A percentile compares a stretch with the other conserved stretches of the same genome.
These are phyloP conservation scores for Hydra vulgaris DNA, from an alignment of 30 jellyfish, hydroid and myxozoan genomes.

Conservation along the genomic window DNA sequence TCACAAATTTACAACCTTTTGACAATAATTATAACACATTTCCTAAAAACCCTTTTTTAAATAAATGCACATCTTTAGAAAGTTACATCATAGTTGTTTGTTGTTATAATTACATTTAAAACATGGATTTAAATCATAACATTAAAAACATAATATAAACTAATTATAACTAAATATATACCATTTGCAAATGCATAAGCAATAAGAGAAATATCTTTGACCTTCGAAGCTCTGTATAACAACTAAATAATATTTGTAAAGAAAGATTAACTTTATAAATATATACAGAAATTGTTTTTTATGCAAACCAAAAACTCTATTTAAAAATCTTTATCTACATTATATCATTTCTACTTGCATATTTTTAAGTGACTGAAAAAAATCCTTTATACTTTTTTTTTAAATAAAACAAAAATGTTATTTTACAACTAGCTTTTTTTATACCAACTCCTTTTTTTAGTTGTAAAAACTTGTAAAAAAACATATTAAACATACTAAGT, in stretches of 20 bases:
- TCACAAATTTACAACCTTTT: too few species aligned
- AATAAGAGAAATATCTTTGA: constrained; percentile 59
- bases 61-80: too few species aligned
- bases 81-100: too few species aligned
- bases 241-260: constrained; percentile 41
- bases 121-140: not conserved
- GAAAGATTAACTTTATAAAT: too few species aligned
- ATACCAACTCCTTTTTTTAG: not conserved
- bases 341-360: too few species aligned
- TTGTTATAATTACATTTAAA: not conserved
- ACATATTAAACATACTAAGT: not conserved
- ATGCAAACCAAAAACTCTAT: too few species aligned
- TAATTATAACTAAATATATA: constrained; percentile 7
- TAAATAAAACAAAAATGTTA: not conserved
- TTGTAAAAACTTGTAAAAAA: not conserved
- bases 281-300: too few species aligned
- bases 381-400: too few species aligned
- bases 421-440: constrained; percentile 20
- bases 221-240: constrained; percentile 64
- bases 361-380: too few species aligned
- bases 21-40: too few species aligned
- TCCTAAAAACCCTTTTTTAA: too few species aligned
- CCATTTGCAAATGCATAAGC: constrained; percentile 89
- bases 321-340: too few species aligned
- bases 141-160: not conserved